Conservation (phyloP, 2,797 vertebrate genomes). For the Scleropages formosus region DNA sequence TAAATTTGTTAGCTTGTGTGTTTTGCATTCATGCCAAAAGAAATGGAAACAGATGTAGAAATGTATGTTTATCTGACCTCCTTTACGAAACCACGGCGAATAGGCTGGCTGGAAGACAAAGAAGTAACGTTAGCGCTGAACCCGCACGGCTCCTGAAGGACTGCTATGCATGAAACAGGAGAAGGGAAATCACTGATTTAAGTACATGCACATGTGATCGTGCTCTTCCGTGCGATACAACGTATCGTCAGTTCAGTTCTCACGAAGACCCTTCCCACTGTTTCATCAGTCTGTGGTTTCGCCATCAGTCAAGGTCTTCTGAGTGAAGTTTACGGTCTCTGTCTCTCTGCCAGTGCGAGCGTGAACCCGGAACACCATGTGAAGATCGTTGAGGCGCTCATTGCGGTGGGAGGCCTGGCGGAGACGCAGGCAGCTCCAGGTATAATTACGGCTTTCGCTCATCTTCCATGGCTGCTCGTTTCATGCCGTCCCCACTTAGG, state of each 20-base stretch:
- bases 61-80: not conserved
- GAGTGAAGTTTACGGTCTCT: not conserved
- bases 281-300: not conserved
- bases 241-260: too few species aligned
- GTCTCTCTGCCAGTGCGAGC: conserved; percentile 53
- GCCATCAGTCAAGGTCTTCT: not conserved
- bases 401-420: conserved; percentile 57
- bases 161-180: not conserved
- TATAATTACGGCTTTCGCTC: conserved; percentile 55
- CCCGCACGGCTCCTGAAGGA: not conserved
- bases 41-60: conserved; percentile 12
- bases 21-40: not conserved
- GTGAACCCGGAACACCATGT: conserved; percentile 65
- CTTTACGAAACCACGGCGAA: not conserved
- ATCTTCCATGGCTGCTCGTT: not conserved
- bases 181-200: not conserved
- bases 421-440: conserved; percentile 72
- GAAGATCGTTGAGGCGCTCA: conserved; percentile 75
- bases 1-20: not conserved
- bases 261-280: too few species aligned
- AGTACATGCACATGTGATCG: not conserved
- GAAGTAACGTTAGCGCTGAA: not conserved
- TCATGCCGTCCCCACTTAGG: not conserved
- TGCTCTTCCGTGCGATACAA: too few species aligned
- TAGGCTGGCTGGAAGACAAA: not conserved